Evolutionary conservation across 2,888 invertebrate species (phyloP), one percentile per base, ranked within the genome.

Genomic region (Yponomeuta plumbellus): DNA sequence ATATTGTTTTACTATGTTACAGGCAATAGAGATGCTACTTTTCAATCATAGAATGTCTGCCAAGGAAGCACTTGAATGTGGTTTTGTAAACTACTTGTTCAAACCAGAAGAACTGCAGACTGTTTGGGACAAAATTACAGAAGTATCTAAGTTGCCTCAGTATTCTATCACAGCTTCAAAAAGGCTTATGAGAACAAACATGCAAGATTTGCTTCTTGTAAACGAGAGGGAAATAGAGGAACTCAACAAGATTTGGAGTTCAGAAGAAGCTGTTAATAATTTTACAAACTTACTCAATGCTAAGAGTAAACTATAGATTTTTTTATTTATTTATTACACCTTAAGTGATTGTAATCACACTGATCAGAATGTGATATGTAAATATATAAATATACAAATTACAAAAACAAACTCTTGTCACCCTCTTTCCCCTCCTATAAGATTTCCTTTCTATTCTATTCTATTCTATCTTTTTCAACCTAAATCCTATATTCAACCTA

Each of bases 21-120:
- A 93, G 92, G 93, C 94, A 22, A 80, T 86, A 4, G 93, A 94
- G 77, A 88, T 94, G 88, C 78, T 94, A 67, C 76, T 93, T 67
- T 94, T 97, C 71, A 96, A 95, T 75, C 92, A 95, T 73, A 96
- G 94, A 85, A 89, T 99, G 79, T 92, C 93, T 34, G 97, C 97
- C 0, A 75, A 90, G 66, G 97, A 98, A 86, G 99, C 98, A 0
- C 88, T 93, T 64, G 88, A 94, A 59, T 93, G 92, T 76, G 96
- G 97, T 34, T 94, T 99, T 67, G 94, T 98, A 0, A 95, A 97
- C 13, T 93, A 95, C 77, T 89, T 98, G 17, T 95, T 96, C 73
- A 95, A 95, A 68, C 86, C 92, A 57, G 85, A 92, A 23, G 90
- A 94, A 65, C 81, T 96, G 66, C 86, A 94, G 65, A 85, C 80